A percentile compares a stretch with the other conserved stretches of the same genome.
Evolutionary conservation across 1,140 invertebrate genomes (phyloP).

Genomic region (Euborellia annulipes): DNA sequence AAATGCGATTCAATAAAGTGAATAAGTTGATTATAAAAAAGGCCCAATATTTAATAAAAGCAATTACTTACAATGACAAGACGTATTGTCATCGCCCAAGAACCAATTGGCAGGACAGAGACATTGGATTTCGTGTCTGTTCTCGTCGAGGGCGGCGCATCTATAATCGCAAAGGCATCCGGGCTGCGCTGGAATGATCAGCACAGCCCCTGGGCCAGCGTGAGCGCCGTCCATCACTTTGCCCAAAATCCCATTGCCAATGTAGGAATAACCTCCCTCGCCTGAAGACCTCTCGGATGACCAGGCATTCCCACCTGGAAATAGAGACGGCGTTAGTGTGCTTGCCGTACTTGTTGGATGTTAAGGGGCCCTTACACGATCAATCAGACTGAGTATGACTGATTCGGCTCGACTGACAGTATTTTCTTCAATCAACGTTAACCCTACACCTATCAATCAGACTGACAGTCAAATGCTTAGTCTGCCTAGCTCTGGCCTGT

Average conservation of each 20-base stretch:
- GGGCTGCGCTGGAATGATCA: slow-evolving; percentile 41
- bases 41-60: too few species aligned
- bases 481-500: too few species aligned
- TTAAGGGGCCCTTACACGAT: too few species aligned
- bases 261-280: slow-evolving; percentile 64
- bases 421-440: too few species aligned
- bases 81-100: slow-evolving; percentile 35
- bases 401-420: too few species aligned
- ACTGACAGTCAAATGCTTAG: too few species aligned
- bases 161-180: slow-evolving; percentile 67
- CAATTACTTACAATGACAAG: slow-evolving; percentile 37
- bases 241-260: slow-evolving; percentile 31
- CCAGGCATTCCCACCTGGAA: slow-evolving; percentile 54
- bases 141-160: slow-evolving; percentile 62
- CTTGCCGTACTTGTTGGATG: too few species aligned
- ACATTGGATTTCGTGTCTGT: slow-evolving; percentile 51
- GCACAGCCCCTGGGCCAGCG: slow-evolving; percentile 30
- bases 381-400: too few species aligned
- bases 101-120: slow-evolving; percentile 61
- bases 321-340: too few species aligned
- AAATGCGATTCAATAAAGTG: too few species aligned
- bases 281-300: slow-evolving; percentile 42
- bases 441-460: too few species aligned
- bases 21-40: too few species aligned
- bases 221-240: slow-evolving; percentile 32